These are phyloP conservation scores for Nycticebus coucang DNA, from an alignment of 2,113 vertebrate genomes.

Conservation along the genomic window DNA sequence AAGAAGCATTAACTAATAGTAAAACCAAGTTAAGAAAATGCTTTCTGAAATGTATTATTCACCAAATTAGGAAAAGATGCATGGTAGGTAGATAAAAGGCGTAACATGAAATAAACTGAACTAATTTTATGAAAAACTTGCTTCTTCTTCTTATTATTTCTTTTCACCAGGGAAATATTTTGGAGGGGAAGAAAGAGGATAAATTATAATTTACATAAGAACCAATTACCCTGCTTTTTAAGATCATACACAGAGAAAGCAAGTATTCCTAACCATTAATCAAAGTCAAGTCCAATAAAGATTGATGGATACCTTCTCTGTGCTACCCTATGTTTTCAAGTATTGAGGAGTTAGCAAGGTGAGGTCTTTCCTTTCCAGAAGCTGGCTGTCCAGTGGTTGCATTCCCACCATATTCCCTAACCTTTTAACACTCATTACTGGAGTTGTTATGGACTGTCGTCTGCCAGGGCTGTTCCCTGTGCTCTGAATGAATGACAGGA, in stretches of 20 bases:
- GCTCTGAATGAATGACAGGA: neutral
- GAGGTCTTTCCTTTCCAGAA: neutral
- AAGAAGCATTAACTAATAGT: constrained; percentile 50
- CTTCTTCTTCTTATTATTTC: neutral
- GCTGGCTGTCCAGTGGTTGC: no score
- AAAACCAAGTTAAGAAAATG: constrained; percentile 54
- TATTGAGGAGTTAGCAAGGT: neutral
- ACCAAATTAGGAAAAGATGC: constrained; percentile 52
- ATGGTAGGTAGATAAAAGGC: neutral
- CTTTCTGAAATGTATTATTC: constrained; percentile 39
- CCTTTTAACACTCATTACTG: neutral
- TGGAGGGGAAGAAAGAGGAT: neutral
- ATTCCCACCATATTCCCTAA: neutral
- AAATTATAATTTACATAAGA: neutral
- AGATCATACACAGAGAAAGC: neutral
- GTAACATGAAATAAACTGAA: neutral
- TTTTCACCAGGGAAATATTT: constrained; percentile 11
- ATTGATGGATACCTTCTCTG: neutral
- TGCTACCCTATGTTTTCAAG: neutral
- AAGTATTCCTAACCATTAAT: neutral
- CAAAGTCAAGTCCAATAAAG: neutral
- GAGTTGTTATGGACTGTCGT: neutral
- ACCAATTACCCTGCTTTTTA: neutral
- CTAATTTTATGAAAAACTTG: constrained; percentile 32
- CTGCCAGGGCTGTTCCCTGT: neutral